A percentile compares a stretch with the other conserved stretches of the same genome.
Conservation (phyloP, 2,113 vertebrate genomes). For the Pachycephala philippinensis region DNA sequence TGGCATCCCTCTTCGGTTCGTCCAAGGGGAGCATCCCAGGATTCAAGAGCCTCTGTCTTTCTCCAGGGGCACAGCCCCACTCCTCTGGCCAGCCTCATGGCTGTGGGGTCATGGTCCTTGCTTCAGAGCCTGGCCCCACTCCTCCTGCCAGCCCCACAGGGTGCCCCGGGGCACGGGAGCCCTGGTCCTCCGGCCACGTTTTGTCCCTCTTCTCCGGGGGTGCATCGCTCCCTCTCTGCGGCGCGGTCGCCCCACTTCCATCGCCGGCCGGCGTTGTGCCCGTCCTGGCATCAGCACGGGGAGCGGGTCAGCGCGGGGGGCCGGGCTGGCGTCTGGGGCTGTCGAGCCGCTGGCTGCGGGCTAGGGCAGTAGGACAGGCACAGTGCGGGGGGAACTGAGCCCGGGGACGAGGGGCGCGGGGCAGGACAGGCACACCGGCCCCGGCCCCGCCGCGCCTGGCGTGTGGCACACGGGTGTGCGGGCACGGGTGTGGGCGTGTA, state of each 20-base stretch:
- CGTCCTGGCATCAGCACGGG: background rate
- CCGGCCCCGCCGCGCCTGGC: accelerated
- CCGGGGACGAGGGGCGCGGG: background rate
- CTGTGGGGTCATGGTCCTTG: background rate
- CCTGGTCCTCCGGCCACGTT: background rate
- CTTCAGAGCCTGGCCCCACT: background rate
- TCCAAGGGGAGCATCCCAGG: background rate
- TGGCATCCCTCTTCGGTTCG: background rate
- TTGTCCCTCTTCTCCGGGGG: constrained; percentile 19
- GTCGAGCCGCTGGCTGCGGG: constrained; percentile 26
- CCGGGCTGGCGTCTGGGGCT: background rate
- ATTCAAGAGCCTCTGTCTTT: background rate
- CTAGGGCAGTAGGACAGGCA: constrained; percentile 24
- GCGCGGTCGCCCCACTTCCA: background rate
- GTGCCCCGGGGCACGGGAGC: background rate
- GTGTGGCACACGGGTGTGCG: accelerated
- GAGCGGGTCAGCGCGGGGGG: background rate
- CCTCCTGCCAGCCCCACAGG: background rate
- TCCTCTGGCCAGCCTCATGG: constrained; percentile 10
- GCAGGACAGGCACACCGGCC: background rate
- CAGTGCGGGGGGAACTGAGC: background rate
- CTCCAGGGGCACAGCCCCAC: background rate
- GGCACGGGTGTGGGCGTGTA: accelerated
- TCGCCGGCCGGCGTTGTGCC: background rate
- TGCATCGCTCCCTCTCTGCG: background rate